Base-by-base conservation (phyloP, 2,797 vertebrate species). In the Hypotaenidia philippensis region DNA sequence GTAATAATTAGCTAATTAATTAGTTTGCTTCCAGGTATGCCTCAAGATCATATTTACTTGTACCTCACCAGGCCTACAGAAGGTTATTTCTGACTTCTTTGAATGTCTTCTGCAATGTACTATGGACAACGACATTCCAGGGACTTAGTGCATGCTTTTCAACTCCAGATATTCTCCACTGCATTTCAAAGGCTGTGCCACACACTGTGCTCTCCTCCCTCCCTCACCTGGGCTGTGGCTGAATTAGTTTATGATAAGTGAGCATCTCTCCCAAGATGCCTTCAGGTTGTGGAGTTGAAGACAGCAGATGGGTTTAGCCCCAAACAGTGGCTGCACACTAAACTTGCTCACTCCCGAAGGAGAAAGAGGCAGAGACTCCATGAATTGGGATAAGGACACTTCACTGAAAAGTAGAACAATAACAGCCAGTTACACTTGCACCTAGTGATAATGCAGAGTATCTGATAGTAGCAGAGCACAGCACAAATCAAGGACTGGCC, bases 1-100 rank as follows among this genome's bases (percentile, higher is more conserved):
- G 72, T 63, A 71, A 91, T 93, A 95, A 94, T 83, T 87, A 91
- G 47, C 74, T 77, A 84, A 91, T 86, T 96, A 96, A 95, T 96
- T 88, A 91, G 25, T 52, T 76, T 83, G 29, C 65, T 69, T 88
- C 52, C 69, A 89, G 77, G 60, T 38, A 65, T 81, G 82, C 60
- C 53, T 92, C 92, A 74, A 91, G 88, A 78, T 95, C 53, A 15
- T 91, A 82, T 76, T 82, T 92, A 84, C 70, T 45, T 89, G 75
- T 78, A 59, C 61, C 29, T 87, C 79, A 32, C 47, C 49, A 55
- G 52, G 47, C 45, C 77, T 60, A 59, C 40, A 59, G 95, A 81
- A 71, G 29, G 57, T 31, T 85, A 41, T 16, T 78, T 41, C 40
- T 41, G 40, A 71, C 14, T 23, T 61, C 47, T 92, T 34, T 26